Base-by-base conservation (phyloP, 2,113 vertebrate genomes). In the Formicarius rufipectus region DNA sequence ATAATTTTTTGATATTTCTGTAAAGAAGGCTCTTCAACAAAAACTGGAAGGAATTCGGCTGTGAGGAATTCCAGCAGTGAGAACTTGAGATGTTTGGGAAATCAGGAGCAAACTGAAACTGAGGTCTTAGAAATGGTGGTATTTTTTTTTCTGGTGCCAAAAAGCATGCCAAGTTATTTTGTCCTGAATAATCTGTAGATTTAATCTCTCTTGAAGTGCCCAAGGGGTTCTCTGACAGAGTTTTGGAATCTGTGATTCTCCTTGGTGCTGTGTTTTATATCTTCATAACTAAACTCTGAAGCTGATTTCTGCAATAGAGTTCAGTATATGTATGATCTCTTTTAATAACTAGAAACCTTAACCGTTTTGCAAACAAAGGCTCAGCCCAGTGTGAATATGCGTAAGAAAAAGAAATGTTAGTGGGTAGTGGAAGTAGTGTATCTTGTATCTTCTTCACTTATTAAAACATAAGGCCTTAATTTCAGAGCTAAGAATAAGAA, bases 41-140 rank as follows among this genome's bases (percentile, higher is more conserved):
- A 91, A 89, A 69, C 75, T 95, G 87, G 84, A 96, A 95, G 87
- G 74, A 79, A 95, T 96, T 96, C 45, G 18, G 49, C 84, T 7
- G 8, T 87, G 53, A 97, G 74, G 67, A 96, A 96, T 95, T 96
- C 93, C 94, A 96, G 50, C 91, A 96, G 91, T 85, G 91, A 87
- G 84, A 95, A 95, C 83, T 80, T 95, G 94, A 96, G 95, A 94
- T 93, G 94, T 97, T 97, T 96, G 94, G 94, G 96, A 97, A 94
- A 96, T 97, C 87, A 88, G 91, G 55, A 94, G 89, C 95, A 85
- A 95, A 96, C 90, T 96, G 93, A 96, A 97, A 90, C 90, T 88
- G 94, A 96, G 82, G 93, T 93, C 85, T 96, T 96, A 84, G 80
- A 96, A 94, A 90, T 94, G 79, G 88, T 93, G 87, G 72, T 91